A percentile compares a stretch with the other conserved stretches of the same genome.
Conservation (phyloP, 23 tunicate genomes). For the Pegea sp. region DNA sequence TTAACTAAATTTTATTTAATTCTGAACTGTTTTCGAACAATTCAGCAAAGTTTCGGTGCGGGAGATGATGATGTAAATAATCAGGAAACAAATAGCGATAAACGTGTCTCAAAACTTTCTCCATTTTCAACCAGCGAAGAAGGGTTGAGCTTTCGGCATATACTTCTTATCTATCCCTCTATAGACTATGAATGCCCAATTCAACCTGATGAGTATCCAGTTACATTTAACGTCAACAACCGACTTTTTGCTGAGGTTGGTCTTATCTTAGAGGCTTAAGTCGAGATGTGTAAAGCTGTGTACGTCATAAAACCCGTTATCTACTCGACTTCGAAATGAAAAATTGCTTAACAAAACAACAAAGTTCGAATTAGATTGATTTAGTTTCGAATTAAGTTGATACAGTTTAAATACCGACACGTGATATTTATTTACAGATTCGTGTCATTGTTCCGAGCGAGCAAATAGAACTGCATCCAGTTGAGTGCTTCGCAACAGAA, state of each 20-base stretch:
- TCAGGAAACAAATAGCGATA: too few relatives aligned
- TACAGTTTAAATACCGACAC: too few relatives aligned
- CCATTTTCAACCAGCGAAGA: too few relatives aligned
- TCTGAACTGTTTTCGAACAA: not conserved
- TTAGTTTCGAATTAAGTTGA: too few relatives aligned
- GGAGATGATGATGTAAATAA: slow-evolving; percentile 5
- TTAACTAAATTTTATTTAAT: not conserved
- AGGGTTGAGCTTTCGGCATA: not conserved
- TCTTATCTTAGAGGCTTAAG: not conserved
- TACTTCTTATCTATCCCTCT: not conserved
- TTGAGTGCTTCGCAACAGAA: slow-evolving; percentile 17
- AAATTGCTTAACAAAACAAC: too few relatives aligned
- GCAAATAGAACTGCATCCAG: slow-evolving; percentile 26
- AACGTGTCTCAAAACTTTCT: too few relatives aligned
- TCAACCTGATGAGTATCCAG: not conserved
- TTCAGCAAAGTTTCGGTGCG: slow-evolving; percentile 19
- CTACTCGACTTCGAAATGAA: too few relatives aligned
- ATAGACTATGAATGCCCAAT: not conserved
- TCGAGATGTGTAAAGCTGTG: too few relatives aligned
- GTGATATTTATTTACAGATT: too few relatives aligned
- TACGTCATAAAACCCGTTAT: too few relatives aligned
- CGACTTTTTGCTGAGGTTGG: not conserved
- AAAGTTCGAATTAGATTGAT: too few relatives aligned
- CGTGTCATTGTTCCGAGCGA: slow-evolving; percentile 13
- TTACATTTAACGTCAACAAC: not conserved